Conservation (phyloP, 2,113 vertebrate species). For the Pollimyrus isidori region DNA sequence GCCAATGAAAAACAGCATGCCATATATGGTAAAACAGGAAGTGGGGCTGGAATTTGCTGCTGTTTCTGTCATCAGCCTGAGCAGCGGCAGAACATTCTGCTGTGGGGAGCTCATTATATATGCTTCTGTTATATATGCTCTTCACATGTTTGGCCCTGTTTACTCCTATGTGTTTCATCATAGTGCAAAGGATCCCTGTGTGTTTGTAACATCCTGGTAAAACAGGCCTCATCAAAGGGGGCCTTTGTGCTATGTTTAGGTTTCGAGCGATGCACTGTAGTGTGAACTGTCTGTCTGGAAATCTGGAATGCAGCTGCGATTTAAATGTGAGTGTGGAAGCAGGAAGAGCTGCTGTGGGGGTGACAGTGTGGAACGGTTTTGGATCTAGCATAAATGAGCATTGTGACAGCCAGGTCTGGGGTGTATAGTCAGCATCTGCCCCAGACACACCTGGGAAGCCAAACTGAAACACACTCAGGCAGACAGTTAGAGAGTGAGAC, state of each 20-base stretch:
- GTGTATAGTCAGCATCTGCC: background rate
- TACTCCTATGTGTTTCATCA: background rate
- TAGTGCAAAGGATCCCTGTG: background rate
- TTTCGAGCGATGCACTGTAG: background rate
- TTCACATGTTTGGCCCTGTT: background rate
- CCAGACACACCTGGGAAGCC: background rate
- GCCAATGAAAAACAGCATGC: constrained; percentile 36
- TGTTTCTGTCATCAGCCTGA: constrained; percentile 37
- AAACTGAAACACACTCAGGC: no score
- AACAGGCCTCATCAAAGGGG: background rate
- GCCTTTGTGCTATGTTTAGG: background rate
- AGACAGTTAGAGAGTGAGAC: background rate
- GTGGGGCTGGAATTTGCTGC: constrained; percentile 34
- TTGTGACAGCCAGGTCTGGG: background rate
- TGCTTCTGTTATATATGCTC: background rate
- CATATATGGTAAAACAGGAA: constrained; percentile 52
- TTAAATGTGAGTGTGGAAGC: background rate
- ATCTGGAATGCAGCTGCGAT: background rate
- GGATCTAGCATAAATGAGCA: background rate
- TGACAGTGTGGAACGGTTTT: background rate
- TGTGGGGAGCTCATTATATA: background rate
- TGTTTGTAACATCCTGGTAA: background rate
- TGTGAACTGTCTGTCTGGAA: background rate
- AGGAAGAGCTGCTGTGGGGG: background rate
- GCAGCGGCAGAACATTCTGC: background rate